Conservation (phyloP, 2,797 vertebrate genomes). For the Gymnoscopelus braueri region DNA sequence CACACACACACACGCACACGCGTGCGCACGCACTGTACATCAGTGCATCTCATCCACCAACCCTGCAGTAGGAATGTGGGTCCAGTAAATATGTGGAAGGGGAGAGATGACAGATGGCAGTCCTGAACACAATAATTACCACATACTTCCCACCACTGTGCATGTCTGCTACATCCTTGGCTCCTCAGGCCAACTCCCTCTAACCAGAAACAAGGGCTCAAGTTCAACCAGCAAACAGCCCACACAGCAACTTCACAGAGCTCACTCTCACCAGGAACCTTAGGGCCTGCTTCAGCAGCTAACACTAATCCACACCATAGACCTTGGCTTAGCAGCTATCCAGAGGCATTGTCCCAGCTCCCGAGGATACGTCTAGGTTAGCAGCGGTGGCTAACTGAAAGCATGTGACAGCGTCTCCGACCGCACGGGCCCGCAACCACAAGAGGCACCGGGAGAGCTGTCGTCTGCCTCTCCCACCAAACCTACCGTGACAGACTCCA, state of each 20-base stretch:
- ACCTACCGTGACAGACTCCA: slow-evolving; percentile 75
- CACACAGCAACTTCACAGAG: slow-evolving; percentile 58
- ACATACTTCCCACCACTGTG: slow-evolving; percentile 80
- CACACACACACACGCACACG: slow-evolving; percentile 16
- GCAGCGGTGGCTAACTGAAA: slow-evolving; percentile 51
- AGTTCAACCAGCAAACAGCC: slow-evolving; percentile 56
- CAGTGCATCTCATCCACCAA: slow-evolving; percentile 69
- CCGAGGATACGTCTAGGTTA: slow-evolving; percentile 45
- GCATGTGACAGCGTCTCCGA: slow-evolving; percentile 49
- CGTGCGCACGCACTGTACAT: slow-evolving; percentile 27
- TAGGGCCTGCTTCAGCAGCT: slow-evolving; percentile 45
- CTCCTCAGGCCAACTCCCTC: slow-evolving; percentile 64
- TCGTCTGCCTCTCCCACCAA: slow-evolving; percentile 67
- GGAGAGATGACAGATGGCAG: slow-evolving; percentile 81
- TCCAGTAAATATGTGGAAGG: slow-evolving; percentile 80
- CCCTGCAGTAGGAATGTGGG: slow-evolving; percentile 73
- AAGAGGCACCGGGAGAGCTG: slow-evolving; percentile 60
- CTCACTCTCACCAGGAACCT: slow-evolving; percentile 45
- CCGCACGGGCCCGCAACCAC: slow-evolving; percentile 58
- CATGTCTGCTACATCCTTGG: slow-evolving; percentile 74
- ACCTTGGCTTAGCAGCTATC: slow-evolving; percentile 46
- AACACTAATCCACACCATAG: slow-evolving; percentile 41
- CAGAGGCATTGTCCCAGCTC: slow-evolving; percentile 51
- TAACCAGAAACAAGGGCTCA: slow-evolving; percentile 55
- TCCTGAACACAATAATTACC: slow-evolving; percentile 83